Conservation (phyloP, 2,797 vertebrate species). For the Tinamus major region DNA sequence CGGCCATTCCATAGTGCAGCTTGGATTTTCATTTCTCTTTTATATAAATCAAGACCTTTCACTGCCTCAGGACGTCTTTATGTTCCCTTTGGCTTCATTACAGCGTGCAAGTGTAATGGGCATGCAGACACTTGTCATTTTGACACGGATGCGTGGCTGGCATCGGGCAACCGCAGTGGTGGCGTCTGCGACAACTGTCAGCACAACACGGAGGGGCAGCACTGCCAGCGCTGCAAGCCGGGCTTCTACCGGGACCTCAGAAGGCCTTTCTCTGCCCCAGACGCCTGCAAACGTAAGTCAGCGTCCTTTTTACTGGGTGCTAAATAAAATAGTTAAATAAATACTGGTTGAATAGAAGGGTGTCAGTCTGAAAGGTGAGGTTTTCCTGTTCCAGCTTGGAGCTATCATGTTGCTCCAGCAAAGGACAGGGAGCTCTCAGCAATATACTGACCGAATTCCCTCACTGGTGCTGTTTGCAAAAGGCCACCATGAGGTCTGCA, state of each 20-base stretch:
- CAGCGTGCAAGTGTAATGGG: slow-evolving; percentile 95
- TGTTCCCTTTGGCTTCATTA: background rate
- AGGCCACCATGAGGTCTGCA: background rate
- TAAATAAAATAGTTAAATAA: background rate
- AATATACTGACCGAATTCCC: background rate
- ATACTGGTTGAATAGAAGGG: background rate
- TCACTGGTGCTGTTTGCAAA: background rate
- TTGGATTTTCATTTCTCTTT: background rate
- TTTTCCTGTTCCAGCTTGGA: background rate
- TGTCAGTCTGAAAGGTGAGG: background rate
- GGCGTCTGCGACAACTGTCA: slow-evolving; percentile 91
- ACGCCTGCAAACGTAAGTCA: slow-evolving; percentile 91
- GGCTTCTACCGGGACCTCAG: slow-evolving; percentile 92
- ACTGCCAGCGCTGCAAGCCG: slow-evolving; percentile 90
- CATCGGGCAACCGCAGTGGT: slow-evolving; percentile 89
- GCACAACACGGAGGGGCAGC: slow-evolving; percentile 92
- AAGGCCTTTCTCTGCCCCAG: slow-evolving; percentile 82
- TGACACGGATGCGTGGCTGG: slow-evolving; percentile 86
- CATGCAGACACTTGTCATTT: slow-evolving; percentile 92
- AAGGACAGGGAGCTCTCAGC: background rate
- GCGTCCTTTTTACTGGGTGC: too few species aligned
- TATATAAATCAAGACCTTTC: background rate
- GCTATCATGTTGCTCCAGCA: background rate
- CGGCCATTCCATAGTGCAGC: background rate
- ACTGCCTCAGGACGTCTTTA: background rate